Evolutionary conservation across 1,140 invertebrate genomes (phyloP), one percentile per base, ranked within the genome.

Genomic region (Lucilia sericata): DNA sequence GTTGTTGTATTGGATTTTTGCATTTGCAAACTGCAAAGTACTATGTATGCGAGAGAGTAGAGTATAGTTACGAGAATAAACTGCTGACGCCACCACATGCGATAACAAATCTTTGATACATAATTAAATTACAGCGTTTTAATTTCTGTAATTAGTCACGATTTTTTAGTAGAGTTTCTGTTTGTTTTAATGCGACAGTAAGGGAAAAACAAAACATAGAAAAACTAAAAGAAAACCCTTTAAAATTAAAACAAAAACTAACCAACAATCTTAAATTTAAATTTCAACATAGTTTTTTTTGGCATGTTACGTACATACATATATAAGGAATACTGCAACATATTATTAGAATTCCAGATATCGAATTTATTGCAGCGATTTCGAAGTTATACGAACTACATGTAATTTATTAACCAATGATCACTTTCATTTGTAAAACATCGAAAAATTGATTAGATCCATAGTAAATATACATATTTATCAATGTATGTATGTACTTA

Each of bases 111-210:
- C 89, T 88, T 86, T 88, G 89, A 90, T 90, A 90, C 89, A 90
- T 90, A 90, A 90, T 90, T 90, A 90, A 90, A 90, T 90, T 90
- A 90, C 89, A 90, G 89, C 88, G 89, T 90, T 90, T 90, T 89
- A 90, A 90, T 90, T 90, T 90, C 89, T 89, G 89, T 90, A 90
- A 90, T 90, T 90, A 90, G 89, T 90, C 89, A 90, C 89, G 89
- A 90, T 87, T 90, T 90, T 85, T 87, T 80, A 49, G 42, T 80
- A 49, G n/a, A 49, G 19, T 80, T 80, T 80, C 19, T 80, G 76
- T 80, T 13, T 51, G 76, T 80, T 25, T 80, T 25, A 21, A 30
- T 49, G 25, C 19, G 65, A 70, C 65, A 70, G 65, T 21, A n/a
- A 70, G 55, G 25, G n/a, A 60, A 60, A 17, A n/a, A 60, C 55